These are phyloP conservation scores for Pteruthius melanotis DNA, from an alignment of 2,113 vertebrate genomes.

Conservation along the genomic window DNA sequence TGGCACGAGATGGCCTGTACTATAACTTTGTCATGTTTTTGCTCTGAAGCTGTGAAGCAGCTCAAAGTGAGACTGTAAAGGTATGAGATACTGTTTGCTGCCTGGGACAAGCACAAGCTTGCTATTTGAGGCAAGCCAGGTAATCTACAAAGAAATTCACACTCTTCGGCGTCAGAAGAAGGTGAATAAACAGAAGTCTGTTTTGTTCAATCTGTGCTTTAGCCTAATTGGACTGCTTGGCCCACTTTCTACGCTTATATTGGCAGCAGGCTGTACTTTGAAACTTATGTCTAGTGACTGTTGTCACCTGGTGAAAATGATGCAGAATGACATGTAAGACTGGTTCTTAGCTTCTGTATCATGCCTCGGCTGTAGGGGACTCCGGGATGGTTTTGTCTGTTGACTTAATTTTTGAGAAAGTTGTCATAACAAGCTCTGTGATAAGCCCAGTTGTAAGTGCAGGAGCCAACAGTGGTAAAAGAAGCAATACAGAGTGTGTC, in stretches of 20 bases:
- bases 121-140: not conserved
- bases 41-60: not conserved
- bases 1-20: not conserved
- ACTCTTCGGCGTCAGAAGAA: not conserved
- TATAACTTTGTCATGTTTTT: not conserved
- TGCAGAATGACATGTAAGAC: not conserved
- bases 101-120: not conserved
- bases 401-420: not conserved
- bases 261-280: not conserved
- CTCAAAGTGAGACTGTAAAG: not conserved
- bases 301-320: not conserved
- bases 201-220: not conserved
- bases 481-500: not conserved
- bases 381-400: not conserved
- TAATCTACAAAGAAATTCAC: not conserved
- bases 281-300: not conserved
- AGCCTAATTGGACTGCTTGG: not conserved
- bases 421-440: not conserved
- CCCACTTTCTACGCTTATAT: fast-evolving
- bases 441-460: not conserved
- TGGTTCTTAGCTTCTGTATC: not conserved
- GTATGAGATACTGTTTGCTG: not conserved
- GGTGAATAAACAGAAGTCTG: not conserved
- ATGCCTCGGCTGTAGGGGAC: fast-evolving
- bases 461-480: not conserved